phyloP scores from a whole-genome alignment of 2,113 vertebrate genomes.

The Megaptera novaeangliae region DNA sequence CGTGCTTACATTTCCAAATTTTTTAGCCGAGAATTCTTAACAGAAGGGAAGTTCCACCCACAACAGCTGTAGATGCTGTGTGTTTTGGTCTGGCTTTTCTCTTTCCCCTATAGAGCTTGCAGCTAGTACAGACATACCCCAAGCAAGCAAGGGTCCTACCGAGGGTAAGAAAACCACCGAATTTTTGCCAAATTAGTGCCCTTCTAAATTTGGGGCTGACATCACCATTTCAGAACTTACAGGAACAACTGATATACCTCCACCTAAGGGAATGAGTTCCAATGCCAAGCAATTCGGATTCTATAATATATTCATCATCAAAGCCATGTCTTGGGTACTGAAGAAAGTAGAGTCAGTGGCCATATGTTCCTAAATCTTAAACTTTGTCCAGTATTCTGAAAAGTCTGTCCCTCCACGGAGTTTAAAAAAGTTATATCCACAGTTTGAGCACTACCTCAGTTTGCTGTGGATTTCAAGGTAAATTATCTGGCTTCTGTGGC shows the following conservation, averaged over 20 bases:
- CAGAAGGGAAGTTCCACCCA: background rate
- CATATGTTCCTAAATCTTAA: slow-evolving; percentile 5
- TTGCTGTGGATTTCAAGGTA: background rate
- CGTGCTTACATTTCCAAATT: background rate
- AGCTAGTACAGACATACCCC: background rate
- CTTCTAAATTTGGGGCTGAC: background rate
- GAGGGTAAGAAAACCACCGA: background rate
- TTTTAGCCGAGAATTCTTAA: background rate
- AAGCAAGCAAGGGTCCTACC: background rate
- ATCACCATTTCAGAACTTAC: background rate
- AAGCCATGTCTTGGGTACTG: background rate
- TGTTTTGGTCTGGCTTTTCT: background rate
- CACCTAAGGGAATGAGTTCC: background rate
- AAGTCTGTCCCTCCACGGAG: background rate
- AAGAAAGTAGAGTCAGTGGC: background rate
- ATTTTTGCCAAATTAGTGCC: background rate
- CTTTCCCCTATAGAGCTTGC: background rate
- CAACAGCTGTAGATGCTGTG: background rate
- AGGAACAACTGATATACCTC: background rate
- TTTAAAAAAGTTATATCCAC: background rate
- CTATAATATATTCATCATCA: background rate
- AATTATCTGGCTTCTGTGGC: background rate
- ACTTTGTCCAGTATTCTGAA: slow-evolving; percentile 6
- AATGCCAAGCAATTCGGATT: background rate
- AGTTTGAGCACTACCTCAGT: background rate